phyloP scores from a whole-genome alignment of 2,113 vertebrate species.

The Rynchops niger region DNA sequence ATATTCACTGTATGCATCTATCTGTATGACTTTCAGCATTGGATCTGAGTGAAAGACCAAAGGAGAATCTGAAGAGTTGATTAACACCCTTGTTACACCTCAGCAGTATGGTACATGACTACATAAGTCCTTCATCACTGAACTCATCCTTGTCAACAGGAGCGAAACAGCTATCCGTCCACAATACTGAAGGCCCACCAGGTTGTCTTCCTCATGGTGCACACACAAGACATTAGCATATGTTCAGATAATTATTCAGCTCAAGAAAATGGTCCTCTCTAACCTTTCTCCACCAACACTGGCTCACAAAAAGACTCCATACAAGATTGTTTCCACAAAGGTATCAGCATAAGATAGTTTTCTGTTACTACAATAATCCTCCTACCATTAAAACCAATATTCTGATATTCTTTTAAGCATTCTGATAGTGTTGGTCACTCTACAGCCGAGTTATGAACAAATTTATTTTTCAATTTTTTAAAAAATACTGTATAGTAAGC shows the following conservation, averaged over 20 bases:
- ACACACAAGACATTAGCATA: neutral
- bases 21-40: neutral
- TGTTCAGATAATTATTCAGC: neutral
- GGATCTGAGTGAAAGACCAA: neutral
- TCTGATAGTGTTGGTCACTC: neutral
- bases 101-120: neutral
- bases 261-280: neutral
- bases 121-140: neutral
- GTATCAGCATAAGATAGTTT: neutral
- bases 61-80: neutral
- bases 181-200: neutral
- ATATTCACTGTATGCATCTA: neutral
- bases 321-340: neutral
- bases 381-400: neutral
- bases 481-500: neutral
- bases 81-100: neutral
- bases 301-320: neutral
- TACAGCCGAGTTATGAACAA: neutral
- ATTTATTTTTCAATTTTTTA: neutral
- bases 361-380: neutral
- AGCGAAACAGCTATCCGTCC: neutral
- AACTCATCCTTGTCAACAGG: neutral
- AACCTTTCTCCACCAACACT: neutral
- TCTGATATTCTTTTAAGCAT: neutral
- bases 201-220: neutral